Base-by-base conservation (phyloP, 2,888 invertebrate genomes). In the Philonicus albiceps region DNA sequence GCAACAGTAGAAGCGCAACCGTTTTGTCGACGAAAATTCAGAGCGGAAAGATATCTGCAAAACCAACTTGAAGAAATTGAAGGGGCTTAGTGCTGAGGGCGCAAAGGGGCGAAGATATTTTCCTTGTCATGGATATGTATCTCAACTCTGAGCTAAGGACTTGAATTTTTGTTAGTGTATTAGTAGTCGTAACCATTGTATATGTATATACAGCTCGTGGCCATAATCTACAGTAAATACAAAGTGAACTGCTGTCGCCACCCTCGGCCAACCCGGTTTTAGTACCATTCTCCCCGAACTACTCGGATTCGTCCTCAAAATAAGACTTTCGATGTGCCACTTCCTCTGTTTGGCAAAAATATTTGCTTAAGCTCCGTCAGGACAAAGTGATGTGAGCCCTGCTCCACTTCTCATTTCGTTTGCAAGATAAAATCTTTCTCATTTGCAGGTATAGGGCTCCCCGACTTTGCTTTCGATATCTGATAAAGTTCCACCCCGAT, bases 231-330 rank as follows among this genome's bases (percentile, higher is more conserved):
- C 72, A 83, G 83, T 83, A 64, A 83, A 83, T 34, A 83, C 83
- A 83, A 83, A 83, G 83, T 83, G 83, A 83, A 72, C 72, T 83
- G 83, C 34, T 83, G 72, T 83, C 83, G 64, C 83, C 83, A 83
- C 72, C 83, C 83, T 13, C 37, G 11, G 37, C 22, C 30, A 11
- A n/a, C 83, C 83, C 72, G 34, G 16, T 83, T 83, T 83, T 83
- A 83, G 83, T 83, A 37, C 83, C 55, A 83, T 37, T 83, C 34
- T 0, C 55, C 83, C 27, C 83, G 34, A 83, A 83, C 83, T 72
- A 55, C 64, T 81, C 31, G 81, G 34, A 81, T 83, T 83, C 64
- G 37, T 72, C 83, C 83, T 83, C 72, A 83, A 83, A 83, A 83
- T 83, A 83, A 83, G 83, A 37, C 83, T 83, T 72, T 37, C 72